Evolutionary conservation across 2,888 invertebrate genomes (phyloP).

Genomic region (Drosophila gaucha): DNA sequence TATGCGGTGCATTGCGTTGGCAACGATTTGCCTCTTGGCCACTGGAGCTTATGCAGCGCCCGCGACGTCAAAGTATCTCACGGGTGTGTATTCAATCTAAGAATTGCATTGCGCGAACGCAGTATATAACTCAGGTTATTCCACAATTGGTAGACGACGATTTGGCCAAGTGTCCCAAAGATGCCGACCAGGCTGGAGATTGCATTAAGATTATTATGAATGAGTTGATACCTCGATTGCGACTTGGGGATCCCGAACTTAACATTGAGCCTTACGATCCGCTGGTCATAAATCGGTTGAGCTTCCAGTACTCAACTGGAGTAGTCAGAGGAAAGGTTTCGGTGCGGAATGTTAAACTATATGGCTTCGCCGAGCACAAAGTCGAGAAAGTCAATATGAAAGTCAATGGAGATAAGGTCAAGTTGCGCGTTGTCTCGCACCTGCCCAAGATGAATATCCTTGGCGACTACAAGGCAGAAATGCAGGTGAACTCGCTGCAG

Average conservation of each 20-base stretch:
- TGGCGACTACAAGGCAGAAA: conserved; percentile 87
- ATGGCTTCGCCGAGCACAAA: conserved; percentile 86
- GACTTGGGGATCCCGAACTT: conserved; percentile 79
- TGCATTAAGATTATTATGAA: conserved; percentile 87
- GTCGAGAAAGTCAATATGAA: conserved; percentile 86
- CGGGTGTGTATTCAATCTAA: conserved; percentile 24
- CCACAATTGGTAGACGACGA: conserved; percentile 58
- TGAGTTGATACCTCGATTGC: conserved; percentile 83
- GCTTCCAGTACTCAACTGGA: conserved; percentile 76
- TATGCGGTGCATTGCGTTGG: conserved; percentile 43
- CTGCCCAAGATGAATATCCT: conserved; percentile 86
- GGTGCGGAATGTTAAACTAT: conserved; percentile 86
- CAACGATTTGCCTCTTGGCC: conserved; percentile 49
- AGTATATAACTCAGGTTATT: not conserved
- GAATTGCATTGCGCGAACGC: conserved; percentile 11
- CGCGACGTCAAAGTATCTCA: conserved; percentile 21
- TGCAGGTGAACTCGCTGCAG: conserved; percentile 87
- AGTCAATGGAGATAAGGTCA: conserved; percentile 84
- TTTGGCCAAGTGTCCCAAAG: conserved; percentile 86
- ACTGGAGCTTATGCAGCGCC: conserved; percentile 26
- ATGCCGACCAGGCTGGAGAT: conserved; percentile 86
- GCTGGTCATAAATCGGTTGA: conserved; percentile 71
- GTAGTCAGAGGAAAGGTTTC: conserved; percentile 72
- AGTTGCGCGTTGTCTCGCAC: conserved; percentile 85
- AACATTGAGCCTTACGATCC: conserved; percentile 83